Evolutionary conservation across 1,140 invertebrate genomes (phyloP), one percentile per base, ranked within the genome.

Genomic region (Manduca sexta): DNA sequence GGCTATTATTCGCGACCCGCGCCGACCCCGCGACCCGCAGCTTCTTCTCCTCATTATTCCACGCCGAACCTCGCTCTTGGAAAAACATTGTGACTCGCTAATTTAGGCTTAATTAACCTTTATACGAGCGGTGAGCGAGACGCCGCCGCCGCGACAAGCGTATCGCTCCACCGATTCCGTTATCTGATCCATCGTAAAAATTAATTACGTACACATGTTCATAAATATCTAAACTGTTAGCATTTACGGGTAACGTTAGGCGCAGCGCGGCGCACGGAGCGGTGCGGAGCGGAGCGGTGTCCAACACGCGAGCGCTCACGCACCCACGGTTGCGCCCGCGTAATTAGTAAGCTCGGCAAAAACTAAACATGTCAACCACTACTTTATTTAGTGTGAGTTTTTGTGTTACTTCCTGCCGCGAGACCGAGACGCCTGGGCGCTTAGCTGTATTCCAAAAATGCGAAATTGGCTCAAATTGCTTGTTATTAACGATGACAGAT

Each of bases 401-500:
- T 82, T 80, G 60, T 66, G 51, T 57, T 38, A 72, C 73, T 82
- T 84, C 78, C 81, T 79, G 74, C 46, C 49, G 47, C 48, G 57
- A 69, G 65, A 63, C 51, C 47, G 69, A 69, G 75, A 78, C 67
- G 76, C 71, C 62, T 77, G 69, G 69, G 52, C 67, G 62, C 69
- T 68, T 62, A 46, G 48, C 52, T 64, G 54, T 69, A 81, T 82
- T 81, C 74, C 66, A 78, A 82, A 84, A 75, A 82, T 82, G 72
- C 77, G 56, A 74, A 84, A 82, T 84, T 82, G 71, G 55, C 77
- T 82, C 71, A 82, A 81, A 84, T 82, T 81, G 81, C 75, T 84
- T 74, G 65, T 81, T 84, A 80, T 82, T 82, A 84, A 81, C 74
- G 78, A 84, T 84, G 80, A 84, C 78, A 81, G 78, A 84, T 84